phyloP scores from a whole-genome alignment of 1,140 invertebrate species.

The Pogonomyrmex barbatus region DNA sequence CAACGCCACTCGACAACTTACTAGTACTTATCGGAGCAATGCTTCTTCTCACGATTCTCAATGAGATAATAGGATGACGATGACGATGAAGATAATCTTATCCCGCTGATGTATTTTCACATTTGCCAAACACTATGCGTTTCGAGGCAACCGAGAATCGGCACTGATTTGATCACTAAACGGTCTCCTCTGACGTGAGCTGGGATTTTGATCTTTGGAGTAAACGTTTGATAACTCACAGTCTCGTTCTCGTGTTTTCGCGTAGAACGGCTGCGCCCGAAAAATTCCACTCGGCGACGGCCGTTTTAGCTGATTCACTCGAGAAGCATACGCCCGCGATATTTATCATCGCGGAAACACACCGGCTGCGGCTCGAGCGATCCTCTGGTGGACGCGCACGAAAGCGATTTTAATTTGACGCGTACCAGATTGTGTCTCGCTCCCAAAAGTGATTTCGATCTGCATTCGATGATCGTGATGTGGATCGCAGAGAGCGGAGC shows the following conservation, averaged over 20 bases:
- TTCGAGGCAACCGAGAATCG: not conserved
- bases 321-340: not conserved
- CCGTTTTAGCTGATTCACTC: not conserved
- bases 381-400: not conserved
- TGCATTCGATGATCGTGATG: slow-evolving; percentile 31
- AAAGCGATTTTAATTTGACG: not conserved
- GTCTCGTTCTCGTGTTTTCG: not conserved
- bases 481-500: not conserved
- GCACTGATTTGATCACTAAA: not conserved
- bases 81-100: not conserved
- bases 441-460: not conserved
- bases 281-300: not conserved
- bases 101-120: not conserved
- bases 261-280: slow-evolving; percentile 2
- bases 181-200: not conserved
- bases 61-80: not conserved
- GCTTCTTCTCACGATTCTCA: not conserved
- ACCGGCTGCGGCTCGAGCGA: not conserved
- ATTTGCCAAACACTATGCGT: not conserved
- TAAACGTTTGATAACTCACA: not conserved
- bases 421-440: not conserved
- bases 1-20: not conserved
- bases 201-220: not conserved
- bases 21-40: too few relatives aligned
- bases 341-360: not conserved